Percentiles rank a stretch among this genome's conserved stretches.
These are phyloP conservation scores for Haliclystus octoradiatus DNA, from an alignment of 30 jellyfish, hydroid and myxozoan species.

Conservation along the genomic window DNA sequence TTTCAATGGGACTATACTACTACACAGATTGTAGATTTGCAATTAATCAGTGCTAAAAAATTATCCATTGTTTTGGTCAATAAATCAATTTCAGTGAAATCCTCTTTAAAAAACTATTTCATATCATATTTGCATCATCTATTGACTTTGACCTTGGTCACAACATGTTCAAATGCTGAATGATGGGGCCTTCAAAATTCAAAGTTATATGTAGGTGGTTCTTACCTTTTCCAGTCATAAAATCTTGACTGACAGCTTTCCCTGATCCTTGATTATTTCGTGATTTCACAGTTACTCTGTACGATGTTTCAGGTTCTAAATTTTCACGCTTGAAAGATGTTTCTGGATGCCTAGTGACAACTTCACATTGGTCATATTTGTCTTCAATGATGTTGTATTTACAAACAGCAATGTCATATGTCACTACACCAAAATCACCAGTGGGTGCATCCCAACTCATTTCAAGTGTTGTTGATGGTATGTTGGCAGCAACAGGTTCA, in stretches of 20 bases:
- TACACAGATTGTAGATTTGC: too few relatives aligned
- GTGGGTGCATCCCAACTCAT: background rate
- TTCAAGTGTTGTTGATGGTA: background rate
- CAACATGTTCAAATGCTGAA: too few relatives aligned
- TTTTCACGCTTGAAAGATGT: background rate
- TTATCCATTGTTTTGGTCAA: too few relatives aligned
- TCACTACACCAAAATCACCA: background rate
- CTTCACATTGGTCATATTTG: background rate
- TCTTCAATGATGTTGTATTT: background rate
- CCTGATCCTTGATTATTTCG: background rate
- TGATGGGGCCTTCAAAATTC: too few relatives aligned
- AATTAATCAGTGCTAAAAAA: too few relatives aligned
- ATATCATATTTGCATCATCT: too few relatives aligned
- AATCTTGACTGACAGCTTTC: background rate
- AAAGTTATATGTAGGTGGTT: too few relatives aligned
- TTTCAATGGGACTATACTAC: too few relatives aligned
- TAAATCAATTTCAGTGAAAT: too few relatives aligned
- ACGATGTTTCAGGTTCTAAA: background rate
- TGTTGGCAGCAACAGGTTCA: background rate
- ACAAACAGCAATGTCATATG: background rate
- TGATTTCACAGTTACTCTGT: background rate
- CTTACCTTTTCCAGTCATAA: background rate
- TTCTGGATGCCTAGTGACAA: background rate
- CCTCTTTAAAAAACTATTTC: too few relatives aligned
- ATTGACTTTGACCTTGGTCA: too few relatives aligned